These are phyloP conservation scores for Neostethus bicornis DNA, from an alignment of 2,797 vertebrate species.

Conservation along the genomic window DNA sequence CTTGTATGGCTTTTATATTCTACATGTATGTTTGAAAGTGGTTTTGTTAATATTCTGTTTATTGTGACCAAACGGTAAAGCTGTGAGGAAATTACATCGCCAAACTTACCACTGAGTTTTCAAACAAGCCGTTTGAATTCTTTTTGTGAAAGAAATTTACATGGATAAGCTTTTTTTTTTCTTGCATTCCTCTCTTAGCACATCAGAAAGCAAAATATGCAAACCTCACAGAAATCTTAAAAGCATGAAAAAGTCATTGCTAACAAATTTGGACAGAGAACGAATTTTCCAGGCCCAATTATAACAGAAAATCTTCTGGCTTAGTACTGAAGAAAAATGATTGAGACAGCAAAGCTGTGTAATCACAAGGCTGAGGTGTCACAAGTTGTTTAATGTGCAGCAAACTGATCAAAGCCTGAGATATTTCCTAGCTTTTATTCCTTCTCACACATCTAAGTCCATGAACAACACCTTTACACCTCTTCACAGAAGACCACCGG, in stretches of 20 bases:
- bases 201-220: slow-evolving; percentile 54
- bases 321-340: slow-evolving; percentile 60
- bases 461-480: slow-evolving; percentile 44
- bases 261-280: slow-evolving; percentile 72
- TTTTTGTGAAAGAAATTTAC: slow-evolving; percentile 48
- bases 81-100: slow-evolving; percentile 33
- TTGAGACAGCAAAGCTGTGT: slow-evolving; percentile 42
- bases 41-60: slow-evolving; percentile 32
- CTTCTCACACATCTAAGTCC: slow-evolving; percentile 41
- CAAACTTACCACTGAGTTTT: slow-evolving; percentile 40
- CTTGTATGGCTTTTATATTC: slow-evolving; percentile 30
- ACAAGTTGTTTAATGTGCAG: slow-evolving; percentile 62
- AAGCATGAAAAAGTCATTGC: slow-evolving; percentile 63
- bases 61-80: slow-evolving; percentile 33
- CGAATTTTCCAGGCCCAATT: slow-evolving; percentile 74
- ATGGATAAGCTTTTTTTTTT: slow-evolving; percentile 29
- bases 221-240: slow-evolving; percentile 58
- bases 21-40: slow-evolving; percentile 18
- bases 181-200: slow-evolving; percentile 36
- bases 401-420: slow-evolving; percentile 76
- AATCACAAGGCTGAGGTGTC: slow-evolving; percentile 66
- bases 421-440: slow-evolving; percentile 36
- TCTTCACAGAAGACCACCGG: slow-evolving; percentile 51
- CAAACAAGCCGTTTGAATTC: slow-evolving; percentile 50
- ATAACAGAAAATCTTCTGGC: slow-evolving; percentile 66